Evolutionary conservation across 2,888 invertebrate genomes (phyloP).

Genomic region (Drosophila acutilabella): DNA sequence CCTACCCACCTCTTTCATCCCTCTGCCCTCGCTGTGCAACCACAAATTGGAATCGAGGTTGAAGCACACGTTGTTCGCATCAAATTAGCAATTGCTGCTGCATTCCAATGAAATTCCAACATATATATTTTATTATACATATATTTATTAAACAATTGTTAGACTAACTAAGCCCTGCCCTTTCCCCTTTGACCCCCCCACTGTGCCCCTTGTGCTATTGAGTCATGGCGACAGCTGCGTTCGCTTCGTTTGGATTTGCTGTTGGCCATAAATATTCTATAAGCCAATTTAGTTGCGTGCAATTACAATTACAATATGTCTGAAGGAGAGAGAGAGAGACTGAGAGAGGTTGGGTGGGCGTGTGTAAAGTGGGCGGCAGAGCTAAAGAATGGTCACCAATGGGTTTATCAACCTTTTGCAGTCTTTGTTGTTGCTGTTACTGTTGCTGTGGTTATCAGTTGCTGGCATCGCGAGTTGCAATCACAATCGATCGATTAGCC

Average conservation of each 20-base stretch:
- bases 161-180: not conserved
- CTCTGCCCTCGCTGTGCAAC: not conserved
- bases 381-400: conserved; percentile 40
- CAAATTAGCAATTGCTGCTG: conserved; percentile 25
- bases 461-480: conserved; percentile 57
- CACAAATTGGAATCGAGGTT: conserved; percentile 43
- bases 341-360: not conserved
- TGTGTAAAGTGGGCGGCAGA: not conserved
- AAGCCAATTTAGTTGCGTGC: conserved; percentile 68
- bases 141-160: conserved; percentile 41
- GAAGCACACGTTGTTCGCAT: conserved; percentile 11
- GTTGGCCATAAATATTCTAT: conserved; percentile 69
- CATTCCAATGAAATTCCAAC: conserved; percentile 35
- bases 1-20: not conserved
- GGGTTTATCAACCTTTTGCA: conserved; percentile 73
- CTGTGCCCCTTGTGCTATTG: not conserved
- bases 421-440: conserved; percentile 25
- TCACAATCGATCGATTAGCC: conserved; percentile 74
- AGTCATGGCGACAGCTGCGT: conserved; percentile 48
- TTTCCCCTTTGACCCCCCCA: not conserved
- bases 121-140: conserved; percentile 10
- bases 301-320: conserved; percentile 64
- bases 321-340: not conserved
- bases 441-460: conserved; percentile 70
- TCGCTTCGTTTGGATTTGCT: conserved; percentile 42